Base-by-base conservation (phyloP, 2,113 vertebrate species). In the Solea solea region DNA sequence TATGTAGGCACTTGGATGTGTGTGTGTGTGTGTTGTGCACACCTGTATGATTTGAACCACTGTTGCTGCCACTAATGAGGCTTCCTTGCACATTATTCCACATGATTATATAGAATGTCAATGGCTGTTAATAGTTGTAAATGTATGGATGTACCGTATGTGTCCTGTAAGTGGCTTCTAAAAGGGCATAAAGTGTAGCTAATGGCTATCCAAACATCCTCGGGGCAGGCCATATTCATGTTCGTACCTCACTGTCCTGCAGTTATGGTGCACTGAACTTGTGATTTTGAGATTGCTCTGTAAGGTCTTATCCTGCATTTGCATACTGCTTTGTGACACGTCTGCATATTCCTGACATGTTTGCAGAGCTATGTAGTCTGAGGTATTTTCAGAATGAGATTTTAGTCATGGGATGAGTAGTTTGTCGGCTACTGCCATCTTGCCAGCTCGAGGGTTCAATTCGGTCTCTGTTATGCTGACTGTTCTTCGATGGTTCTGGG, bases 81-180 rank as follows among this genome's bases (percentile, higher is more conserved):
- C 53, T 72, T 64, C 70, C 62, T 76, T 25, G 25, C 62, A 80
- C 70, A 84, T 77, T 72, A 84, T 82, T 76, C 70, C 77, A 78
- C 72, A 81, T 80, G 70, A 89, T 87, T 90, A 86, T 83, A 75
- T 76, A 75, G 64, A 68, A 72, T 82, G 72, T 70, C 84, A 89
- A 88, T 88, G 82, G 63, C 49, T 54, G 28, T 73, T 86, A 88
- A 86, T 84, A 78, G 74, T 76, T 60, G 7, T 63, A 79, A 86
- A 73, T 86, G 76, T 87, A 58, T 87, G 44, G 4, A 78, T 86
- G 65, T 34, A 34, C 34, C 2, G 34, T 81, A 80, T 80, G 61
- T 80, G 76, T 83, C 60, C 59, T 77, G 48, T 65, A 73, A 86
- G 80, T 80, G 78, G 69, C 68, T 82, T 48, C 64, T 82, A 76